Percentiles rank a stretch among this genome's conserved stretches.
These are phyloP conservation scores for Drosophila demipolita DNA, from an alignment of 2,888 invertebrate species.

Conservation along the genomic window DNA sequence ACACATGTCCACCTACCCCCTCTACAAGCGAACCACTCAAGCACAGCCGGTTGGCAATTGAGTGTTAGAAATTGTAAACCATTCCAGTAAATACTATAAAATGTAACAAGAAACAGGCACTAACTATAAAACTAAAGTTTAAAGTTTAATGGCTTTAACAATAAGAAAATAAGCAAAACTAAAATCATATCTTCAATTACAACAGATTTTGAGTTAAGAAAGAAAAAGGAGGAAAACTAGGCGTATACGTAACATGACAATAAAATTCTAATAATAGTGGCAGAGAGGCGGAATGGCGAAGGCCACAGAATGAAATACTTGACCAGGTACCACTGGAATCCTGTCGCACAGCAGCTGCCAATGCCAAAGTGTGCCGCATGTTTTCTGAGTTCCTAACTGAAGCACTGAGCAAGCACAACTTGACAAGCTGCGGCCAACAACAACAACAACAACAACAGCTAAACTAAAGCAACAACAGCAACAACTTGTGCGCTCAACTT, in stretches of 20 bases:
- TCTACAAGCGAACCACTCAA: conserved; percentile 20
- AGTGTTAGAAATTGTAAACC: conserved; percentile 41
- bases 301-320: conserved; percentile 15
- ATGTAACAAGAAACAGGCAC: conserved; percentile 19
- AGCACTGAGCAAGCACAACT: conserved; percentile 28
- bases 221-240: conserved; percentile 1
- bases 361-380: conserved; percentile 6
- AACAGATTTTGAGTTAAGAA: conserved; percentile 34
- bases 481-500: conserved; percentile 48
- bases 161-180: conserved; percentile 4
- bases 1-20: conserved; percentile 20
- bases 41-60: conserved; percentile 42
- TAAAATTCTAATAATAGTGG: conserved; percentile 26
- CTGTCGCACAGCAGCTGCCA: conserved; percentile 9
- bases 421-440: conserved; percentile 42
- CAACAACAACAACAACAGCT: conserved; percentile 16
- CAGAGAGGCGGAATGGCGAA: neutral
- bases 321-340: conserved; percentile 21
- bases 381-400: conserved; percentile 5
- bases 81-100: conserved; percentile 9
- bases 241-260: conserved; percentile 55
- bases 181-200: conserved; percentile 43
- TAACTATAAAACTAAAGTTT: conserved; percentile 33
- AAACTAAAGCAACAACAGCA: conserved; percentile 9
- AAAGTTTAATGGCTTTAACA: neutral